Conservation (phyloP, 2,113 vertebrate genomes). For the Apus apus region DNA sequence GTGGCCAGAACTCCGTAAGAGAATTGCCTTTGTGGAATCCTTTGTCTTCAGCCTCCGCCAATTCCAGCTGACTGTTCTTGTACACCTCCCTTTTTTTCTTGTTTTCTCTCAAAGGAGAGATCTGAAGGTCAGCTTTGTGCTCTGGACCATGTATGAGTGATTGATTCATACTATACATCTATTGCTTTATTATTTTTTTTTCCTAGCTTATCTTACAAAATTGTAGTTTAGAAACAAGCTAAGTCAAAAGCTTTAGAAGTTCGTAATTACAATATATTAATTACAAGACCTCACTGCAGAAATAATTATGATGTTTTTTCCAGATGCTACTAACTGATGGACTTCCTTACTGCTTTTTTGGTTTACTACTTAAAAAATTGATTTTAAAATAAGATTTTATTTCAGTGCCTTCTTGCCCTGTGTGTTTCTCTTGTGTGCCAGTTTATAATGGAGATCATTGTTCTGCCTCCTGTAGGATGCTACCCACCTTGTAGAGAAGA, state of each 20-base stretch:
- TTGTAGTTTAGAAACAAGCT: not conserved
- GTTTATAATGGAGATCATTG: not conserved
- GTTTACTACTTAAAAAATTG: not conserved
- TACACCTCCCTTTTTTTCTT: not conserved
- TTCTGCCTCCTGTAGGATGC: not conserved
- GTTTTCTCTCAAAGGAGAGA: not conserved
- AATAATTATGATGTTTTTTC: not conserved
- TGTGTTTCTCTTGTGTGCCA: not conserved
- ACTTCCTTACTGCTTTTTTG: not conserved
- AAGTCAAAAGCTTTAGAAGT: not conserved
- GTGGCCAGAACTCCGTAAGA: not conserved
- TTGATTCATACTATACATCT: not conserved
- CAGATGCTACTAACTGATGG: not conserved
- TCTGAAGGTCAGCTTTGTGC: not conserved
- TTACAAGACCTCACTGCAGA: not conserved
- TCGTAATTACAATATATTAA: not conserved
- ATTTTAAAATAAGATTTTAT: not conserved
- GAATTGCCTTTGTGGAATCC: not conserved
- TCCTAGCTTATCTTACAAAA: not conserved
- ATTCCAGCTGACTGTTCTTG: not conserved
- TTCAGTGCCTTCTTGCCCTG: not conserved
- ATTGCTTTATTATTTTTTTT: not conserved
- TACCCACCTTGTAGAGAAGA: not conserved
- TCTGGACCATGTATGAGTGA: not conserved
- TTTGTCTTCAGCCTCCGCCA: not conserved